Evolutionary conservation across 64 coral and sea anemone genomes (phyloP).

Genomic region (Acropora tenuis): DNA sequence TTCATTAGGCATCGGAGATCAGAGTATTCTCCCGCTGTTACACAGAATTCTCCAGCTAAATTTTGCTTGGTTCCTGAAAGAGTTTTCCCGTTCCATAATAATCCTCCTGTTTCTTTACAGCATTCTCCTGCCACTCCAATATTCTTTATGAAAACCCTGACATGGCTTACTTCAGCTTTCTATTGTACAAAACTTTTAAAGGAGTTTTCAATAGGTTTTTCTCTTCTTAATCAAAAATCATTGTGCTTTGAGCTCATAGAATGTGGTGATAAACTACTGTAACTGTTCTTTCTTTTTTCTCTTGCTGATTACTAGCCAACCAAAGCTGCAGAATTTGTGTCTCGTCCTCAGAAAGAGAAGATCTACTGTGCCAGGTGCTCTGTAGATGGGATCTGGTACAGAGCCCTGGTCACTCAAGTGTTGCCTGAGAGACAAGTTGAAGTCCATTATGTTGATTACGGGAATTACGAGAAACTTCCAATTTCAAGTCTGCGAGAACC

Average conservation of each 20-base stretch:
- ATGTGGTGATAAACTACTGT: background rate
- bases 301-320: slow-evolving; percentile 45
- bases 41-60: no score
- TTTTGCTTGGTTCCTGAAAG: no score
- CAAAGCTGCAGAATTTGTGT: slow-evolving; percentile 94
- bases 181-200: no score
- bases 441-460: slow-evolving; percentile 90
- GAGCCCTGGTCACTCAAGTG: slow-evolving; percentile 60
- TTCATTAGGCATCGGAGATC: no score
- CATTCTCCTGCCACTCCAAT: no score
- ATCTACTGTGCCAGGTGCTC: slow-evolving; percentile 88
- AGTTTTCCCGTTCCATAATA: no score
- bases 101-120: no score
- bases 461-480: slow-evolving; percentile 70
- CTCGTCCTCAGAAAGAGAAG: slow-evolving; percentile 65
- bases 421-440: slow-evolving; percentile 82
- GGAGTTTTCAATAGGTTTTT: no score
- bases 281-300: background rate
- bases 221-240: no score
- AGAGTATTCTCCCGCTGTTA: no score
- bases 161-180: no score
- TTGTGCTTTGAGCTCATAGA: background rate
- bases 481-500: slow-evolving; percentile 76
- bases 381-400: slow-evolving; percentile 82
- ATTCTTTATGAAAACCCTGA: no score